A percentile compares a stretch with the other conserved stretches of the same genome.
Evolutionary conservation across 2,888 invertebrate genomes (phyloP).

Genomic region (Notocelia uddmanniana): DNA sequence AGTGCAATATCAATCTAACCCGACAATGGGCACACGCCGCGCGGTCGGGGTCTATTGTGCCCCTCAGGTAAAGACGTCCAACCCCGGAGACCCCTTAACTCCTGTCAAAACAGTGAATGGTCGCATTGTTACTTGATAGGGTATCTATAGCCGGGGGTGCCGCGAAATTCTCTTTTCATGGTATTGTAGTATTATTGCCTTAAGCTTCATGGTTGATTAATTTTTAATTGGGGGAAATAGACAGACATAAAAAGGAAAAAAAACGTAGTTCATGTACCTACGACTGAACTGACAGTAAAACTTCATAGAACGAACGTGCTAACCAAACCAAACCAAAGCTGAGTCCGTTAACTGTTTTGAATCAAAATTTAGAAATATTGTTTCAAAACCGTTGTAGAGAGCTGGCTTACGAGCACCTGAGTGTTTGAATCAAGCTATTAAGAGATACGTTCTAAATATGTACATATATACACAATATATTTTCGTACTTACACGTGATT

Average conservation of each 20-base stretch:
- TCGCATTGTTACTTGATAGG: conserved; percentile 73
- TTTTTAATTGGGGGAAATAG: conserved; percentile 19
- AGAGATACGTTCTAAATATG: no score
- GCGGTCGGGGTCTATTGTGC: conserved; percentile 54
- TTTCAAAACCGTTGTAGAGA: no score
- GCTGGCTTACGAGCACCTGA: no score
- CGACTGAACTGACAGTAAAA: not conserved
- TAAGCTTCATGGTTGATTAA: conserved; percentile 35
- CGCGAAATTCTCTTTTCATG: conserved; percentile 50
- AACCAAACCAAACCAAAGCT: not conserved
- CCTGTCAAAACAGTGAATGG: conserved; percentile 73
- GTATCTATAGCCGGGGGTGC: conserved; percentile 53
- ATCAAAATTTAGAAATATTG: no score
- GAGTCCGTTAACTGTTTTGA: no score
- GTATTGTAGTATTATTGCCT: conserved; percentile 49
- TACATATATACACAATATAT: no score
- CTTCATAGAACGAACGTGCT: not conserved
- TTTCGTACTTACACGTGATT: no score
- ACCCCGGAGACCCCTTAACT: conserved; percentile 72
- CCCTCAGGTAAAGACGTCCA: conserved; percentile 70
- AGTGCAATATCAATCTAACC: conserved; percentile 55
- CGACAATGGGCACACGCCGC: conserved; percentile 59
- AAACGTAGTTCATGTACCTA: not conserved
- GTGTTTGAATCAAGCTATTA: no score
- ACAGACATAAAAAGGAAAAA: not conserved